Evolutionary conservation across 1,140 invertebrate species (phyloP).

Genomic region (Bombus impatiens): DNA sequence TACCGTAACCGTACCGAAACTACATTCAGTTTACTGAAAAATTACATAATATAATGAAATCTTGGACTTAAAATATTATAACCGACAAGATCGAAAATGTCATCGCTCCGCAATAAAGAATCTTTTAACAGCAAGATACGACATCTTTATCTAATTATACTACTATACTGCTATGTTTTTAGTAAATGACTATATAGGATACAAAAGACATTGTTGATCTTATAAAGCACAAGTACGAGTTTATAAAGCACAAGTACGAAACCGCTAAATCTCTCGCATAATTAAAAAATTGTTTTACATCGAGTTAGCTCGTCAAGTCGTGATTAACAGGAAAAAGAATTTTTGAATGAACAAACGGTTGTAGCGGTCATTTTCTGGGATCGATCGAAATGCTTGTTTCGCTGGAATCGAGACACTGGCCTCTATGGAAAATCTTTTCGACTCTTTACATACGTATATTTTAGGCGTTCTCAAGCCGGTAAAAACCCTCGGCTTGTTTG

Average conservation of each 20-base stretch:
- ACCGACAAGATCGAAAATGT: background rate
- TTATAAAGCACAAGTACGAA: background rate
- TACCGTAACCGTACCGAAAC: background rate
- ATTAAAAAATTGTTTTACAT: background rate
- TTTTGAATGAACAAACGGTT: conserved; percentile 34
- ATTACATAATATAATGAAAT: background rate
- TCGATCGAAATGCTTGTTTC: conserved; percentile 43
- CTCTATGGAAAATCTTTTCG: background rate
- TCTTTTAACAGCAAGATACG: background rate
- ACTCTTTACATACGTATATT: background rate
- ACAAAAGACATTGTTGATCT: background rate
- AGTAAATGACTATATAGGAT: too few relatives aligned
- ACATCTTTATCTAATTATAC: background rate
- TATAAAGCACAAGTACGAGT: background rate
- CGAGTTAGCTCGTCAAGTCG: background rate
- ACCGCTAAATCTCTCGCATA: background rate
- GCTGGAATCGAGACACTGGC: background rate
- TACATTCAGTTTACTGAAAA: background rate
- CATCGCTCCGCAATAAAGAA: rapidly evolving
- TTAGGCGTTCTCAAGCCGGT: background rate
- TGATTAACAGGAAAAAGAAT: background rate
- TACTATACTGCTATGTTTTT: too few relatives aligned
- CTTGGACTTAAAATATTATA: background rate
- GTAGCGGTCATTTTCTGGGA: conserved; percentile 24
- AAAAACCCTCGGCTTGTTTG: background rate